These are phyloP conservation scores for Sphaerophoria taeniata DNA, from an alignment of 2,888 invertebrate species.

Conservation along the genomic window DNA sequence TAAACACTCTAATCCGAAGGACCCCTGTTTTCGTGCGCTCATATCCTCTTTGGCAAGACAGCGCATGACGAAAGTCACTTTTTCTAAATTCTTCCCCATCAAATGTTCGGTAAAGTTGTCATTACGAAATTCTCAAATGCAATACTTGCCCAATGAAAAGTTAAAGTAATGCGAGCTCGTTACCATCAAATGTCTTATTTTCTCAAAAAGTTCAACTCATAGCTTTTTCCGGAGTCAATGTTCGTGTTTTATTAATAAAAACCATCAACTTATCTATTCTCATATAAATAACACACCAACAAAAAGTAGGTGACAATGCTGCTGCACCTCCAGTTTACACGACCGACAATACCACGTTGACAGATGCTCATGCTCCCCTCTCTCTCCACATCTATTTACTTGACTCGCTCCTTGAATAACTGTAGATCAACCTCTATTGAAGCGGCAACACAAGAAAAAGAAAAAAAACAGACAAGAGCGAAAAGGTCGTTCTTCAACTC, in stretches of 20 bases:
- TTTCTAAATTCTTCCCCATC: too few species aligned
- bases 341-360: background rate
- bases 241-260: background rate
- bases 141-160: too few species aligned
- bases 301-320: constrained; percentile 52
- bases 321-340: constrained; percentile 48
- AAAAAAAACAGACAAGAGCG: background rate
- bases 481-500: constrained; percentile 61
- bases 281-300: background rate
- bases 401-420: constrained; percentile 18
- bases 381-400: too few species aligned
- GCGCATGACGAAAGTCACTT: too few species aligned
- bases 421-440: constrained; percentile 65
- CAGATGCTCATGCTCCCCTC: constrained; percentile 18
- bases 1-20: too few species aligned
- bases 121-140: too few species aligned
- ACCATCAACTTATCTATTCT: background rate
- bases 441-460: constrained; percentile 45
- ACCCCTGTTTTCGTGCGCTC: too few species aligned
- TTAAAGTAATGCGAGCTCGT: too few species aligned
- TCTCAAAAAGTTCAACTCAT: too few species aligned
- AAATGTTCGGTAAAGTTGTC: too few species aligned
- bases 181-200: too few species aligned
- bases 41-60: too few species aligned
- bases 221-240: background rate